These are phyloP conservation scores for Elephas maximus DNA, from an alignment of 2,113 vertebrate genomes.

Conservation along the genomic window DNA sequence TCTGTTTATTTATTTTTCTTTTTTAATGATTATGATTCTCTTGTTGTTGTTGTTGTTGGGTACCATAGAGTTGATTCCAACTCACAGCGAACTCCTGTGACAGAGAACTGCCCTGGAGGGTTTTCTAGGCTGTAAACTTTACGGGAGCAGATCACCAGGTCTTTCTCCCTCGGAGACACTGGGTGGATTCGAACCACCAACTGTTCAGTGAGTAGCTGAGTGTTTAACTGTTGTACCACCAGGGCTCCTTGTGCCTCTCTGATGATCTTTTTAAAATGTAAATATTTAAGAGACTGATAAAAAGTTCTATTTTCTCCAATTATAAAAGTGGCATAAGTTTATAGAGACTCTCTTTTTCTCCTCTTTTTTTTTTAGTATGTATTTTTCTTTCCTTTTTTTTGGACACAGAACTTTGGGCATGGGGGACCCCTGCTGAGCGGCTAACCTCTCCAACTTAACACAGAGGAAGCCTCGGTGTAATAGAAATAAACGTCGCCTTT, in stretches of 20 bases:
- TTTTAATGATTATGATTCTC: background rate
- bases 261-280: slow-evolving; percentile 70
- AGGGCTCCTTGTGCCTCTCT: slow-evolving; percentile 35
- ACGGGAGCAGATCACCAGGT: background rate
- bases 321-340: slow-evolving; percentile 55
- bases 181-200: no score
- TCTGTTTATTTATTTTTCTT: slow-evolving; percentile 17
- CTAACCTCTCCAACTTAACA: slow-evolving; percentile 60
- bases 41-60: background rate
- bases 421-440: slow-evolving; percentile 24
- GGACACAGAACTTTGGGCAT: slow-evolving; percentile 35
- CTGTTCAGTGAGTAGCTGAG: no score
- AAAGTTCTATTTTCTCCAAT: slow-evolving; percentile 51
- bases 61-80: background rate
- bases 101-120: background rate
- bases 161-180: no score
- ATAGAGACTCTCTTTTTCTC: background rate
- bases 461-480: slow-evolving; percentile 8
- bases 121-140: background rate
- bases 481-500: slow-evolving; percentile 75
- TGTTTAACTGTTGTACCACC: no score
- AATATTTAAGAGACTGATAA: background rate
- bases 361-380: background rate
- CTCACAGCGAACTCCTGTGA: background rate
- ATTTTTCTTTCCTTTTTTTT: background rate